Base-by-base conservation (phyloP, 1,140 invertebrate genomes). In the Paramacrobiotus metropolitanus region DNA sequence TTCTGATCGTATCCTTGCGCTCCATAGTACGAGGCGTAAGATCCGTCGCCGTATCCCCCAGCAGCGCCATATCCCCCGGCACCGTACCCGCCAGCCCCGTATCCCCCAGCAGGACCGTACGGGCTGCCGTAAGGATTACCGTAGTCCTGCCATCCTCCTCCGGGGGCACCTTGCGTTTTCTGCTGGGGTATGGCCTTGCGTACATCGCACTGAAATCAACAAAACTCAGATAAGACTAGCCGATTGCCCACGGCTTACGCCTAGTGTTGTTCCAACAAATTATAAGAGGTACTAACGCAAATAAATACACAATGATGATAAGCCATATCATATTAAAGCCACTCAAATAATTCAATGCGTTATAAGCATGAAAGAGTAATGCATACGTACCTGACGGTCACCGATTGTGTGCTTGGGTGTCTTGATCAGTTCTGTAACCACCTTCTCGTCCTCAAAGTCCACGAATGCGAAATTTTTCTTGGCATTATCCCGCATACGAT, bases 371-470 rank as follows among this genome's bases (percentile, higher is more conserved):
- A n/a, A n/a, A n/a, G 9, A n/a, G n/a, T 40, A 40, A 40, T 40
- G n/a, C 9, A 9, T n/a, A 9, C 34, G n/a, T 40, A 40, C 34
- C 34, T 9, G n/a, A 9, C 34, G 34, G 9, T 85, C 86, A 68
- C 83, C 85, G 63, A 94, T 89, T 30, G 82, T 87, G 70, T 93
- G 89, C 72, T 90, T 91, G 1, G 87, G 83, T 62, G 83, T 85
- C 70, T 91, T 91, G 60, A 92, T 75, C 30, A 91, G 76, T 69
- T 88, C 85, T 69, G 86, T 87, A 3, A 90, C 87, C 59, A 91
- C 84, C 73, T 89, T 84, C 73, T 89, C 87, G 45, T 86, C 87
- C 70, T 91, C 87, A 71, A 91, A 92, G 65, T 88, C 91, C 68
- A 93, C 88, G 69, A 93, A 93, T 70, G 87, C 91, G 76, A 92